phyloP scores from a whole-genome alignment of 2,888 invertebrate species.

The Drosophila subsilvestris region DNA sequence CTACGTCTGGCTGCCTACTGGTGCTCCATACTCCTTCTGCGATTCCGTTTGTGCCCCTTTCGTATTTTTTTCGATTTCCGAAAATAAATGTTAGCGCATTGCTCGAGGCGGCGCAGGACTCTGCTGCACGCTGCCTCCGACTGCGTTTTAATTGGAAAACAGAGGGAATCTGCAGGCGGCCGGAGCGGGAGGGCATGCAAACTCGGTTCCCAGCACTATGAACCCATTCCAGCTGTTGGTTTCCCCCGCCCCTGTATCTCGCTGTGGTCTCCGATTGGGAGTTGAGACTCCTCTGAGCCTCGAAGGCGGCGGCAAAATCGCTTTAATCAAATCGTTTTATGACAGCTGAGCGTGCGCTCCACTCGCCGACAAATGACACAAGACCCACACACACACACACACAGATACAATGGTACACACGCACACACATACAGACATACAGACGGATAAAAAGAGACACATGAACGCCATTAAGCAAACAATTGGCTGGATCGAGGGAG shows the following conservation, averaged over 20 bases:
- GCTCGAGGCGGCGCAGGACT: slow-evolving; percentile 49
- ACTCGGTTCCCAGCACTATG: slow-evolving; percentile 39
- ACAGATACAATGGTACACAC: slow-evolving; percentile 44
- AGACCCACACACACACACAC: slow-evolving; percentile 21
- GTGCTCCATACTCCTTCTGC: not conserved
- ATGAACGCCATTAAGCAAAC: slow-evolving; percentile 77
- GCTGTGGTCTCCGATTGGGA: slow-evolving; percentile 1
- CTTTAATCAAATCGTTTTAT: slow-evolving; percentile 82
- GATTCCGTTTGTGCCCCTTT: slow-evolving; percentile 14
- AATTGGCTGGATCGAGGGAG: slow-evolving; percentile 16
- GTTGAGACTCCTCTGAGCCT: slow-evolving; percentile 22
- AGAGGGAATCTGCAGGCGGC: slow-evolving; percentile 20
- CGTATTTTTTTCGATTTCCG: slow-evolving; percentile 73
- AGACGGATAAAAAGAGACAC: slow-evolving; percentile 53
- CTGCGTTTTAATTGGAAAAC: slow-evolving; percentile 79
- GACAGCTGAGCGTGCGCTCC: slow-evolving; percentile 61
- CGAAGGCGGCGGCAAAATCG: slow-evolving; percentile 49
- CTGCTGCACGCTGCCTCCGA: slow-evolving; percentile 41
- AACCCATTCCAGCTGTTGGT: slow-evolving; percentile 51
- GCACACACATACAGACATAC: slow-evolving; percentile 39
- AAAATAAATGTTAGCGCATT: slow-evolving; percentile 69
- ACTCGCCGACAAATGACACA: slow-evolving; percentile 18
- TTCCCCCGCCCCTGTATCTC: slow-evolving; percentile 2
- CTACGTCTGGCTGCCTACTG: slow-evolving; percentile 7
- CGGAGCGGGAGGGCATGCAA: slow-evolving; percentile 5